Base-by-base conservation (phyloP, 1,140 invertebrate species). In the Cheumatopsyche charites region DNA sequence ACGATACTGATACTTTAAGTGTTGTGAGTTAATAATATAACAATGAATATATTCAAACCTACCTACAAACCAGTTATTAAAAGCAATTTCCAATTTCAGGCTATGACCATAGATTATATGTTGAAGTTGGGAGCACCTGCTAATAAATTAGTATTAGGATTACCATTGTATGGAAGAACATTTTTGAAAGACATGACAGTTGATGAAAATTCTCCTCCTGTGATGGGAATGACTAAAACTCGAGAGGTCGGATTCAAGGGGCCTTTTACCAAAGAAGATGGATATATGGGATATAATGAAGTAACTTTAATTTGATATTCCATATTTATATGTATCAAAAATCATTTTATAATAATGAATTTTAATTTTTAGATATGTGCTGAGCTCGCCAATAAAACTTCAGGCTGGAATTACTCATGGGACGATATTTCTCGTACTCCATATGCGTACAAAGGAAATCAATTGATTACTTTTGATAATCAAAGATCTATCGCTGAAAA, bases 251-350 rank as follows among this genome's bases (percentile, higher is more conserved):
- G 91, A 0, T 90, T 92, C 78, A 82, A 85, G 68, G 94, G 94
- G 1, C 90, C 90, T 0, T 93, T 86, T 73, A 96, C 93, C 0
- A 83, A 85, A n/a, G 90, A 95, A 80, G 86, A 89, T 77, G 95
- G 94, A 0, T 94, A 94, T 75, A 87, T 95, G 79, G 92, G 94
- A 15, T 97, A 94, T 78, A 95, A 96, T 81, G 94, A 96, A 85
- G 90, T 91, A 79, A 76, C 63, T 5, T 58, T n/a, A n/a, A 21
- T 58, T 58, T 41, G 13, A 15, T 19, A 5, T 3, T 42, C 41
- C 26, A 42, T 55, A 12, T 55, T 15, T 23, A 13, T 47, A 15
- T 19, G 2, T 36, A 15, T 29, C 4, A 25, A 19, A 47, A 45
- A 63, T 36, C 3, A 43, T 62, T 15, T 25, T 26, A 63, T 49